Conservation (phyloP, 1,140 invertebrate genomes). For the Sinella curviseta region DNA sequence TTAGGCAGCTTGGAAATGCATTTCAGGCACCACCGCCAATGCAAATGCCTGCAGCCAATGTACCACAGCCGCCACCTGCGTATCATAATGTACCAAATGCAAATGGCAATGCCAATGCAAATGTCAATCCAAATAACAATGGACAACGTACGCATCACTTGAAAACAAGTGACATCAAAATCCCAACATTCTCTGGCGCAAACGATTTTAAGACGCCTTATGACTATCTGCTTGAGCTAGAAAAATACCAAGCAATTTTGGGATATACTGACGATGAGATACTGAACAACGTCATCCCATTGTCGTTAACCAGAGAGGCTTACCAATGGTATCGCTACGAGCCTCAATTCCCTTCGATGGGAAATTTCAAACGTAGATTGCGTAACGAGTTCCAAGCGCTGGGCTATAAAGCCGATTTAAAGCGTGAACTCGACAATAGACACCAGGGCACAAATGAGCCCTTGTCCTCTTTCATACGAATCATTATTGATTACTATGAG, state of each 20-base stretch:
- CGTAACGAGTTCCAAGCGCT: slow-evolving; percentile 25
- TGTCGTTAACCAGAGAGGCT: slow-evolving; percentile 15
- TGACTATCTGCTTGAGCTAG: slow-evolving; percentile 23
- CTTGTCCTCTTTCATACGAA: slow-evolving; percentile 24
- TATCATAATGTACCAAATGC: too few relatives aligned
- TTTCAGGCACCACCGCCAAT: background rate
- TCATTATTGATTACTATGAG: slow-evolving; percentile 29
- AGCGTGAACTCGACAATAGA: slow-evolving; percentile 23
- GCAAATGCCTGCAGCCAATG: background rate
- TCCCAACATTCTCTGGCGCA: slow-evolving; percentile 19
- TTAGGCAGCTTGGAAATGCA: too few relatives aligned
- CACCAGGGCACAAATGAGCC: slow-evolving; percentile 27
- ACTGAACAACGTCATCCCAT: slow-evolving; percentile 3
- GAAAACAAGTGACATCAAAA: slow-evolving; percentile 28
- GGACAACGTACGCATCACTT: slow-evolving; percentile 22
- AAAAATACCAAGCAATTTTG: background rate
- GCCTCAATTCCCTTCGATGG: background rate
- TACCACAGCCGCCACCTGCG: background rate
- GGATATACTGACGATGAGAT: slow-evolving; percentile 2
- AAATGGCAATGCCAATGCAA: too few relatives aligned
- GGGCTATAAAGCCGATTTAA: slow-evolving; percentile 10
- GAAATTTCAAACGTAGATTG: background rate
- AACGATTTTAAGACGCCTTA: slow-evolving; percentile 5
- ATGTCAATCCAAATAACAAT: too few relatives aligned
- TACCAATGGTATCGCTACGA: slow-evolving; percentile 22